Percentiles rank a stretch among this genome's conserved stretches.
Evolutionary conservation across 1,140 invertebrate genomes (phyloP).

Genomic region (Planococcus citri): DNA sequence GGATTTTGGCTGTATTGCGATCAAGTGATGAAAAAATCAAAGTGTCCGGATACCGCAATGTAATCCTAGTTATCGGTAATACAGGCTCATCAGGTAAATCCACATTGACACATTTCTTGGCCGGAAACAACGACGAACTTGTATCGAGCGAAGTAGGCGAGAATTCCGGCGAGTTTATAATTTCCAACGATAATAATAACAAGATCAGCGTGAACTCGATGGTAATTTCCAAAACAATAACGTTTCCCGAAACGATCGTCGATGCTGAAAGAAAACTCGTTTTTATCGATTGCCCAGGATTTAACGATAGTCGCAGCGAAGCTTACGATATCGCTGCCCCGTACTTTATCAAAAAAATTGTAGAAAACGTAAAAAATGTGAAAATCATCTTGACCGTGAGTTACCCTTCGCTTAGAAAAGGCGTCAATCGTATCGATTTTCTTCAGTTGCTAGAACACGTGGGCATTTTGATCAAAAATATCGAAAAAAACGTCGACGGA

Average conservation of each 20-base stretch:
- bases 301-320: constrained; percentile 26
- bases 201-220: too few relatives aligned
- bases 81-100: constrained; percentile 28
- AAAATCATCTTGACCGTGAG: constrained; percentile 26
- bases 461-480: constrained; percentile 22
- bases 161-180: too few relatives aligned
- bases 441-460: constrained; percentile 21
- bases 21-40: background rate
- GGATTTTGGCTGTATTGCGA: background rate
- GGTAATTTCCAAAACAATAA: background rate
- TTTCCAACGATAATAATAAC: background rate
- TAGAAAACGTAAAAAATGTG: constrained; percentile 21
- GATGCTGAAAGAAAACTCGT: background rate
- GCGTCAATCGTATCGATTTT: constrained; percentile 25
- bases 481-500: constrained; percentile 22
- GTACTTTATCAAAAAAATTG: constrained; percentile 27
- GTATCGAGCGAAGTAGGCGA: too few relatives aligned
- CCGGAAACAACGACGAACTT: constrained; percentile 19
- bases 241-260: constrained; percentile 15
- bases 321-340: constrained; percentile 25
- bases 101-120: constrained; percentile 25
- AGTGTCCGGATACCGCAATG: background rate
- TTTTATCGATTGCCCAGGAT: constrained; percentile 28
- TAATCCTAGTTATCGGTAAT: constrained; percentile 26
- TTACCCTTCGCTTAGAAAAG: constrained; percentile 23